Evolutionary conservation across 2,113 vertebrate species (phyloP), one percentile per base, ranked within the genome.

Genomic region (Macquaria ambigua): DNA sequence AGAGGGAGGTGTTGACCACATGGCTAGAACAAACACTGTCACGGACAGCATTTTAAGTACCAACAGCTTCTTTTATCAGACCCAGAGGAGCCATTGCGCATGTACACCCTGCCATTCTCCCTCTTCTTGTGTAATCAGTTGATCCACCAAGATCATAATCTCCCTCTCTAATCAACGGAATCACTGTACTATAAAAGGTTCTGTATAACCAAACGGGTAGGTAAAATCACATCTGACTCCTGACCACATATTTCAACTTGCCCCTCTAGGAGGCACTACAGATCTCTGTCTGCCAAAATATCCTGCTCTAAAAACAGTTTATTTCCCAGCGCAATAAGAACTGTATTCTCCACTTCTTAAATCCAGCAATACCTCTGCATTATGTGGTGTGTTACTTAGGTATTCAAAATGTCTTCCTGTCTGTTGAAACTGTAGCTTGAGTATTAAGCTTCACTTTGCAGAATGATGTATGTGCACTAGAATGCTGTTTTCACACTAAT

Each of bases 221-320:
- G n/a, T 15, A 15, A 58, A 58, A 50, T 48, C n/a, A 31, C 67
- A 58, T 11, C 34, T 25, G 25, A 52, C 56, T 50, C 6, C 5
- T 62, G 3, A 61, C 1, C 31, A 74, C 20, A 59, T 39, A 52
- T 8, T 81, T 34, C 66, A 64, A 1, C 53, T 8, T 25, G 53
- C 23, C 8, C 66, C 73, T 81, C 18, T 48, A 66, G 84, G 84
- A 55, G 78, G 78, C 50, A 56, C 73, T 85, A 10, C 25, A 77
- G 58, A 50, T 59, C 74, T 81, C 41, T 81, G 37, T 25, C 41
- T 23, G 3, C 8, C 59, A 75, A 31, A 46, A 34, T n/a, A 14
- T 25, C 41, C 56, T 15, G 11, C 23, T 20, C 37, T 71, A 3
- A 10, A 28, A 28, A 69, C n/a, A 41, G 8, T 64, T 52, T 34